Evolutionary conservation across 2,113 vertebrate genomes (phyloP).

Genomic region (Planiliza haematocheilus): DNA sequence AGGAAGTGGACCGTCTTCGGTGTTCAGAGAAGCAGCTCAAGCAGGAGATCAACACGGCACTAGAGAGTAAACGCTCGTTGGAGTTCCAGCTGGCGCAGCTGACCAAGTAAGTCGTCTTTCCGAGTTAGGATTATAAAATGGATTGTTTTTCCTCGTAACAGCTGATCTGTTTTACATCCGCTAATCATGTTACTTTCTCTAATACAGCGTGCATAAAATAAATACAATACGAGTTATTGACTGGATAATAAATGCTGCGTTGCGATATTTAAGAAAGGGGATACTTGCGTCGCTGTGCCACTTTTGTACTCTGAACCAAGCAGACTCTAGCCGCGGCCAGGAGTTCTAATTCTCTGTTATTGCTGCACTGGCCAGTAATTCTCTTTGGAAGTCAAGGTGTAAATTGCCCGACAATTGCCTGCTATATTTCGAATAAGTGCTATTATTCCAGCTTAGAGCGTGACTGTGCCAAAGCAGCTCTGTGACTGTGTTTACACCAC

Average conservation of each 20-base stretch:
- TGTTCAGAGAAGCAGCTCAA: constrained; percentile 97
- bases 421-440: constrained; percentile 65
- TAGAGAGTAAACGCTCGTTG: constrained; percentile 94
- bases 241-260: not conserved
- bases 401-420: constrained; percentile 64
- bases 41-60: constrained; percentile 93
- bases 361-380: constrained; percentile 56
- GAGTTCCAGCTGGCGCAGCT: constrained; percentile 97
- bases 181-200: no score
- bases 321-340: constrained; percentile 21
- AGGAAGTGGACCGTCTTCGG: constrained; percentile 92
- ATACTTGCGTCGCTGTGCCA: not conserved
- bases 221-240: not conserved
- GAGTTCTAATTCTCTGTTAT: constrained; percentile 22
- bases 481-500: constrained; percentile 67
- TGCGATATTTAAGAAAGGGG: not conserved
- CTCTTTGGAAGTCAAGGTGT: constrained; percentile 68
- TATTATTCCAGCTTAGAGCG: constrained; percentile 75
- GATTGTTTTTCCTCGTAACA: not conserved
- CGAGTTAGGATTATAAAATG: not conserved
- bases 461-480: constrained; percentile 62
- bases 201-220: not conserved
- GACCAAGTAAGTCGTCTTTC: constrained; percentile 89
- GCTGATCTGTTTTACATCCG: not conserved
- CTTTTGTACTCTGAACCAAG: constrained; percentile 12